phyloP scores from a whole-genome alignment of 2,797 vertebrate species.

The Thripadectes ignobilis region DNA sequence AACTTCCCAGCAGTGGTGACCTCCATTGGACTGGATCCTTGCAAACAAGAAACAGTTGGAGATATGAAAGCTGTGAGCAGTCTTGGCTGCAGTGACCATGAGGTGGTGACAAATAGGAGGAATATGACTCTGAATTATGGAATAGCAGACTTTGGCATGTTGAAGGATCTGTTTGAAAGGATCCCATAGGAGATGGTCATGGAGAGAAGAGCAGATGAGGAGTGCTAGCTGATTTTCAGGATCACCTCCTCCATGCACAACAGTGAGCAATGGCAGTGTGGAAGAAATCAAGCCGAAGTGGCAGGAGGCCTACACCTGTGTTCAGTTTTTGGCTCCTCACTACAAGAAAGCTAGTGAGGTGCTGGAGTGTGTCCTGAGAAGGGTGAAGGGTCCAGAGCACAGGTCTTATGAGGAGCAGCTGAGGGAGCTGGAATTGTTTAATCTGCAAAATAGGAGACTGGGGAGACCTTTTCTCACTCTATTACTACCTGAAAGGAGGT shows the following conservation, averaged over 20 bases:
- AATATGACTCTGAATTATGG: not conserved
- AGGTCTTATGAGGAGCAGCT: fast-evolving
- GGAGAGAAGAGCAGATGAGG: not conserved
- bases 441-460: not conserved
- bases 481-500: not conserved
- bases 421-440: not conserved
- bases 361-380: not conserved
- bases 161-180: not conserved
- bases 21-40: not conserved
- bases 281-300: not conserved
- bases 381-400: not conserved
- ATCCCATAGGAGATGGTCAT: not conserved
- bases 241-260: not conserved
- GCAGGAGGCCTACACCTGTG: not conserved
- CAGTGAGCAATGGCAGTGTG: not conserved
- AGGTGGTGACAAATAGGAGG: not conserved
- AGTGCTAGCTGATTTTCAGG: not conserved
- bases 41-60: not conserved
- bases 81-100: not conserved
- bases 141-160: not conserved
- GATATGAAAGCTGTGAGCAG: not conserved
- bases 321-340: not conserved
- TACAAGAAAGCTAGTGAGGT: not conserved
- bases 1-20: not conserved
- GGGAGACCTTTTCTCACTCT: not conserved